Evolutionary conservation across 2,113 vertebrate genomes (phyloP).

Genomic region (Esox niger): DNA sequence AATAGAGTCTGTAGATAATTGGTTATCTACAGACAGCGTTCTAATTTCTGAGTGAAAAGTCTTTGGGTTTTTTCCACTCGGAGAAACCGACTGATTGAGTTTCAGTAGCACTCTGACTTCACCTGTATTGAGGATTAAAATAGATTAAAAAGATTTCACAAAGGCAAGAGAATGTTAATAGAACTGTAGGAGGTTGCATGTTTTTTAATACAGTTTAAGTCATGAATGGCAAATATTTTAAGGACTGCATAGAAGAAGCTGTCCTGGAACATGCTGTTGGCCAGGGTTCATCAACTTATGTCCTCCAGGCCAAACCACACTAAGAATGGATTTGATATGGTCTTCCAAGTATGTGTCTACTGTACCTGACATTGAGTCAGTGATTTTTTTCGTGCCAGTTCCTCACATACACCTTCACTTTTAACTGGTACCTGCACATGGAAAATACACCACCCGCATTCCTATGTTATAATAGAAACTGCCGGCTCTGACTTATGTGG

Average conservation of each 20-base stretch:
- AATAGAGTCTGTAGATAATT: too few species aligned
- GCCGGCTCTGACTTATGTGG: neutral
- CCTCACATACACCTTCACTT: too few species aligned
- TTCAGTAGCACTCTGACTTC: neutral
- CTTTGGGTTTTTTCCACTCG: neutral
- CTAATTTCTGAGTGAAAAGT: too few species aligned
- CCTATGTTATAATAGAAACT: constrained; percentile 42
- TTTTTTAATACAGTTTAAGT: constrained; percentile 2
- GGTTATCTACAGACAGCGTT: too few species aligned
- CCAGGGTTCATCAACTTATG: too few species aligned
- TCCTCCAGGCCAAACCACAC: too few species aligned
- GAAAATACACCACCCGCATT: constrained; percentile 30
- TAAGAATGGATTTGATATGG: too few species aligned
- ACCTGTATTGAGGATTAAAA: neutral
- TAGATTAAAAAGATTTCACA: too few species aligned
- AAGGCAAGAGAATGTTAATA: constrained; percentile 7
- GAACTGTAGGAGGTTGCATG: neutral
- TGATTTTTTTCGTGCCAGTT: neutral
- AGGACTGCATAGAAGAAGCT: neutral
- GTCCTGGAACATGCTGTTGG: neutral
- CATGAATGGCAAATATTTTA: constrained; percentile 6
- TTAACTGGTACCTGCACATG: too few species aligned
- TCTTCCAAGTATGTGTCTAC: too few species aligned
- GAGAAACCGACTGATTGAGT: neutral
- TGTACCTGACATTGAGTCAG: neutral